Base-by-base conservation (phyloP, 1,140 invertebrate genomes). In the Cotesia typhae region DNA sequence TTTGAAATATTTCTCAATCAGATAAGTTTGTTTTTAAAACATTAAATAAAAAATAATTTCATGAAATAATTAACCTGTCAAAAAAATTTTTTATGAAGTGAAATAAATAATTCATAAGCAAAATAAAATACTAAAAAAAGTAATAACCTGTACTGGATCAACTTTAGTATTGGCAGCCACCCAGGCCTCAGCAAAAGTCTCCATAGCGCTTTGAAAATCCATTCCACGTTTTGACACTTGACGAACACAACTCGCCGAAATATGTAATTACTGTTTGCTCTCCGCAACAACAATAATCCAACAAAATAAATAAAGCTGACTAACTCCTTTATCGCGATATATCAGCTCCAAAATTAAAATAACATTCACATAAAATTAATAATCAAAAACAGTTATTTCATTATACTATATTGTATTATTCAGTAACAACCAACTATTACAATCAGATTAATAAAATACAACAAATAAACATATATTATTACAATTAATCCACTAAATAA, bases 201-300 rank as follows among this genome's bases (percentile, higher is more conserved):
- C 95, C 95, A 97, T 96, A 76, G 95, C 95, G 90, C 95, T 96
- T 89, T 96, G 95, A 91, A 96, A 96, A 93, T 97, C 95, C 95
- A 97, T 97, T 80, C 81, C 85, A 81, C 84, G 82, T 73, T 72
- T 80, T 52, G 38, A 37, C 53, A 61, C 57, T 67, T 35, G 55
- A n/a, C 38, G 47, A 47, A 47, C 41, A 47, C 41, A 47, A 47
- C 41, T 47, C 41, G 41, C 41, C 41, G 2, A 47, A 47, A 47
- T 47, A 47, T 47, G 10, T 47, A 47, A 47, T 47, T 47, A 47
- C 6, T 9, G 41, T 5, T 53, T 66, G 17, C 52, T 51, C 61
- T 36, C n/a, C 28, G 4, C n/a, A 17, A 70, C 17, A 17, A 70
- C n/a, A 20, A 53, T 53, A 60, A 35, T 59, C 14, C 10, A 9